Evolutionary conservation across 35 echinoderm and acorn worm genomes (phyloP), one percentile per base, ranked within the genome.

Genomic region (Ophioderma brevispina): DNA sequence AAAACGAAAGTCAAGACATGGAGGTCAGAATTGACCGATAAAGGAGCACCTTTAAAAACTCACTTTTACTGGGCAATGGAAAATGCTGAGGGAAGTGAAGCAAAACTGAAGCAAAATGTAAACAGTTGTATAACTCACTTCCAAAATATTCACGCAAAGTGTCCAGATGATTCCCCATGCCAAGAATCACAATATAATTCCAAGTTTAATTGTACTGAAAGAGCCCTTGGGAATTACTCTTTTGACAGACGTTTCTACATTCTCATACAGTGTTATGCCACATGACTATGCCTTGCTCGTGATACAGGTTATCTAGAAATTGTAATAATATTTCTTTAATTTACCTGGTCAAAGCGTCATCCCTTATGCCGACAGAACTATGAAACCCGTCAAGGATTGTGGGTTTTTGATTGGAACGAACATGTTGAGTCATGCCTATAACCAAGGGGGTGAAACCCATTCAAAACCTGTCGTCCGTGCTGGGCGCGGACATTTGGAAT

Each of bases 31-130:
- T 30, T 70, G 15, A 25, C 59, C n/a, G 59, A 70, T 17, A 46
- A 46, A 46, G 41, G 41, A 17, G 41, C 41, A 4, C 5, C 17
- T 4, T 17, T 46, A 17, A 46, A 17, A 46, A 46, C 41, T 17
- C 41, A 46, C 59, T 70, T 70, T 25, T 70, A 70, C 28, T 70
- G 15, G 59, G 59, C 59, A 25, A 70, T 70, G 59, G 59, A 70
- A 70, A 70, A 70, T 70, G 59, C 59, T 70, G 59, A 25, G 10
- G 59, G 59, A 46, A 70, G 59, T 70, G 59, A 70, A 70, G 59
- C 10, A 70, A 70, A 70, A 70, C 59, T 70, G 41, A 46, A 46
- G 41, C 4, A 70, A 25, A 70, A 70, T 25, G 10, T 25, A 70
- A 25, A 70, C n/a, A 70, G 1, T 15, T 70, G 59, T 25, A 70